Conservation (phyloP, 2,797 vertebrate genomes). For the Enteromius thamalakanensis region DNA sequence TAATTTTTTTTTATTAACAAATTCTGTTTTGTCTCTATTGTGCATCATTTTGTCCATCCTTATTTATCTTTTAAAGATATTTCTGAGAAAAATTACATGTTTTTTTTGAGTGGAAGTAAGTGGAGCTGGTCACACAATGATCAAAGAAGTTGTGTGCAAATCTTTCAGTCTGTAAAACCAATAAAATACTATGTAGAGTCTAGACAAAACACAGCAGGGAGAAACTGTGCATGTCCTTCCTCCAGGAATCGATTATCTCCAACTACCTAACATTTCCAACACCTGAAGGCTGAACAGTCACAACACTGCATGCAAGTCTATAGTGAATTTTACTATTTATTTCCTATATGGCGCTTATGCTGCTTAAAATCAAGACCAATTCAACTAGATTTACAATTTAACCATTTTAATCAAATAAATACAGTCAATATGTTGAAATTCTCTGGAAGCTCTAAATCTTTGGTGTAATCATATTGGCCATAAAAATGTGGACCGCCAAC, state of each 20-base stretch:
- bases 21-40: background rate
- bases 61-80: conserved; percentile 33
- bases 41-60: conserved; percentile 32
- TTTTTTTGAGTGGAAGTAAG: conserved; percentile 27
- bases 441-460: background rate
- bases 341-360: background rate
- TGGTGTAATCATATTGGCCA: background rate
- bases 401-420: conserved; percentile 14
- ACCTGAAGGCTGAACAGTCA: conserved; percentile 8
- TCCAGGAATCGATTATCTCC: conserved; percentile 20
- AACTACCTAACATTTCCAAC: conserved; percentile 9
- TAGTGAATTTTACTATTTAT: background rate
- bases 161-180: background rate
- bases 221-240: background rate
- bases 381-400: background rate
- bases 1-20: background rate
- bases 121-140: background rate
- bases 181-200: conserved; percentile 13
- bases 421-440: background rate
- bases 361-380: background rate
- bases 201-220: conserved; percentile 31
- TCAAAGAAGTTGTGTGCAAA: background rate
- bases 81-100: background rate
- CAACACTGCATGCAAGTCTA: background rate
- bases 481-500: background rate